Conservation (phyloP, 2,888 invertebrate genomes). For the Molanna angustata region DNA sequence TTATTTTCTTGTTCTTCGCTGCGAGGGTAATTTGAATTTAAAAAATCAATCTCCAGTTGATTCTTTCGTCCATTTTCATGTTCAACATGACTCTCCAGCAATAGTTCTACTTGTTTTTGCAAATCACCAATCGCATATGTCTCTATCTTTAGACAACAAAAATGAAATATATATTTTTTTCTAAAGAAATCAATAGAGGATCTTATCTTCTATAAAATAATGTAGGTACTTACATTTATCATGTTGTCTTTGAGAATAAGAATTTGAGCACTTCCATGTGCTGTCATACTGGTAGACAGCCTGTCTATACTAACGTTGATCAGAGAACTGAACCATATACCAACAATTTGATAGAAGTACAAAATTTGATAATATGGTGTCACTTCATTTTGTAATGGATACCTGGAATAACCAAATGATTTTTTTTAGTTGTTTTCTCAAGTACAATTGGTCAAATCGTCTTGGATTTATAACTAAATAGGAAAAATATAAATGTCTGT, state of each 20-base stretch:
- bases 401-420: slow-evolving; percentile 28
- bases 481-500: too few relatives aligned
- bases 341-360: slow-evolving; percentile 29
- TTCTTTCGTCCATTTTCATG: slow-evolving; percentile 1
- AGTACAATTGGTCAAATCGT: too few relatives aligned
- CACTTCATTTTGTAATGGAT: slow-evolving; percentile 23
- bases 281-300: slow-evolving; percentile 45
- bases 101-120: neutral
- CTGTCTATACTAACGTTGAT: slow-evolving; percentile 47
- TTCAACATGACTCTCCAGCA: slow-evolving; percentile 1
- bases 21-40: too few relatives aligned
- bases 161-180: neutral
- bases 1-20: too few relatives aligned
- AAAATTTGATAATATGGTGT: slow-evolving; percentile 28
- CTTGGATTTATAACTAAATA: too few relatives aligned
- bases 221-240: slow-evolving; percentile 38
- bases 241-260: slow-evolving; percentile 47
- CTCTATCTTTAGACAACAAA: slow-evolving; percentile 16
- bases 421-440: too few relatives aligned
- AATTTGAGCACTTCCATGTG: slow-evolving; percentile 47
- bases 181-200: neutral
- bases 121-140: slow-evolving; percentile 15
- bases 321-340: slow-evolving; percentile 32
- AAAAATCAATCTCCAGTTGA: neutral
- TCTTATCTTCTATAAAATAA: neutral